A percentile compares a stretch with the other conserved stretches of the same genome.
phyloP scores from a whole-genome alignment of 2,797 vertebrate genomes.

The Cossypha heuglini region DNA sequence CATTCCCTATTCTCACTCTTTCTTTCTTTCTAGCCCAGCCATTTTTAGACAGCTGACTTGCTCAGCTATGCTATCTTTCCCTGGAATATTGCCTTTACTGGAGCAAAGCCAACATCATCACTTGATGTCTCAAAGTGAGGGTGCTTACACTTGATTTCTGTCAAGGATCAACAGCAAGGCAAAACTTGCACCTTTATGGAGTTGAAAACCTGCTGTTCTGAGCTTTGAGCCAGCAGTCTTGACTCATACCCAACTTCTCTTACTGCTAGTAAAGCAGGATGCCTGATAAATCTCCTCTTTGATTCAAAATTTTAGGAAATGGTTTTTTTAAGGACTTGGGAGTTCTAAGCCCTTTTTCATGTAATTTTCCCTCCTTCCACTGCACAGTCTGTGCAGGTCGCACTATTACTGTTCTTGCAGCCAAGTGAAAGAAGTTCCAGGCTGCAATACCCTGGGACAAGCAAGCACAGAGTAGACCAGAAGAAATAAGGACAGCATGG shows the following conservation, averaged over 20 bases:
- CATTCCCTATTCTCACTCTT: background rate
- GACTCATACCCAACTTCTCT: background rate
- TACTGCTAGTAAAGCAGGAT: background rate
- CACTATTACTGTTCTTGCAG: background rate
- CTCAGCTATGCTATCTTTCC: background rate
- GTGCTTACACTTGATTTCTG: background rate
- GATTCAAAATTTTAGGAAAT: background rate
- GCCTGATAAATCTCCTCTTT: background rate
- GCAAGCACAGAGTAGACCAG: background rate
- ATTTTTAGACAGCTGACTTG: background rate
- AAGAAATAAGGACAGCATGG: background rate
- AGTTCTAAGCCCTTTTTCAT: background rate
- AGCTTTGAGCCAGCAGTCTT: background rate
- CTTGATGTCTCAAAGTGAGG: background rate
- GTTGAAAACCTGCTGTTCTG: background rate
- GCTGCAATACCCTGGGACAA: background rate
- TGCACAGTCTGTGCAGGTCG: background rate
- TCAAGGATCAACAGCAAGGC: background rate
- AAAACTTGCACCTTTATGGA: background rate
- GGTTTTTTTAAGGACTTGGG: background rate
- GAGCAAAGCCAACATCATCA: background rate
- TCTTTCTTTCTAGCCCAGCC: background rate
- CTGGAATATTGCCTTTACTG: background rate
- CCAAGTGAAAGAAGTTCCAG: background rate
- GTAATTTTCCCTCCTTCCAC: background rate